Evolutionary conservation across 1,140 invertebrate species (phyloP), one percentile per base, ranked within the genome.

Genomic region (Oncopodura yosiiana): DNA sequence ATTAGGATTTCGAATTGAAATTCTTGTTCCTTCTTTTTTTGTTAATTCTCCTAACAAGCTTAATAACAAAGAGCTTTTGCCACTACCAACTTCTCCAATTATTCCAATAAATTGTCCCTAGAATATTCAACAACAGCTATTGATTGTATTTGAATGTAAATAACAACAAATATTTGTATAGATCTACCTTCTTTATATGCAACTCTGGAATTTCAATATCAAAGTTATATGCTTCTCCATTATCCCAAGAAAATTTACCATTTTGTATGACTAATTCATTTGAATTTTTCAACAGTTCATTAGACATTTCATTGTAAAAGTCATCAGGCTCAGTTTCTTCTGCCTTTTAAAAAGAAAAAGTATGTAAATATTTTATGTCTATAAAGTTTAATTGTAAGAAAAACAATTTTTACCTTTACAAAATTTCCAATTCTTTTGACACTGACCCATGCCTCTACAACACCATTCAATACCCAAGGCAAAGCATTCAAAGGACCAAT

Each of bases 381-480:
- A n/a, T n/a, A n/a, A n/a, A n/a, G n/a, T n/a, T n/a, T n/a, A n/a
- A n/a, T n/a, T n/a, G n/a, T n/a, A n/a, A n/a, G n/a, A n/a, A n/a
- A n/a, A n/a, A n/a, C n/a, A n/a, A 27, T 49, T 3, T n/a, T 49
- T 51, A 86, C 82, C 68, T 82, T 71, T 37, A 88, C 65, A 5
- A 92, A 72, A 65, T 78, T 78, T 66, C 89, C 81, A 52, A 94
- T 79, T 65, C 90, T 75, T 68, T 84, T 85, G 3, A 92, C 67
- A 0, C 88, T 93, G 0, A 93, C 84, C 83, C 83, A 93, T 0
- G 92, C 87, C 73, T 97, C 93, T 16, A 94, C 85, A 1, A 98
- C 71, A 0, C 94, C 94, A 74, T 96, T 98, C 1, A 99, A 70
- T 3, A 98, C 94, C 94, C 94, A 99, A 2, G 95, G 95, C 71